phyloP scores from a whole-genome alignment of 2,797 vertebrate genomes.

The Chelon labrosus region DNA sequence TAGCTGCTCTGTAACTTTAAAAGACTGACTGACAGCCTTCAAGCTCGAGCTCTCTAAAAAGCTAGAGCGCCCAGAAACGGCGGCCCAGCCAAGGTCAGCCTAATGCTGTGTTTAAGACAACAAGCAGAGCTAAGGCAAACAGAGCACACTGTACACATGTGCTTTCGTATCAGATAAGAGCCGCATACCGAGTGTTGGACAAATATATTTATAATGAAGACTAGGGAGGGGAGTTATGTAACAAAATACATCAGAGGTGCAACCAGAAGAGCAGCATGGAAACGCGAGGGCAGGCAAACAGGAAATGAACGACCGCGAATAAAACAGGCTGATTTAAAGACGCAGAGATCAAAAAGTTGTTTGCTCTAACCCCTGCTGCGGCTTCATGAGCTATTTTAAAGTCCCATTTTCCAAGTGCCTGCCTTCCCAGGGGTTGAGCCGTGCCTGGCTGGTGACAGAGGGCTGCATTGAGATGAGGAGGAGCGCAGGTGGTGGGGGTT shows the following conservation, averaged over 20 bases:
- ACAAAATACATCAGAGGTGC: constrained; percentile 32
- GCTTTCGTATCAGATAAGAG: constrained; percentile 49
- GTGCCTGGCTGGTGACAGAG: constrained; percentile 46
- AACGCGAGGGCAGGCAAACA: constrained; percentile 20
- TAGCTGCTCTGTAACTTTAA: constrained; percentile 18
- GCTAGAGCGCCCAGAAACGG: constrained; percentile 17
- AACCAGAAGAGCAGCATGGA: constrained; percentile 5
- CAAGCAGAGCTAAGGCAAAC: constrained; percentile 68
- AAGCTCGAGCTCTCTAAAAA: constrained; percentile 40
- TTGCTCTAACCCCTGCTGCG: constrained; percentile 26
- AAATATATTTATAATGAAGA: constrained; percentile 54
- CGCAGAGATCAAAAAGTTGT: constrained; percentile 34
- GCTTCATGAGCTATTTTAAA: constrained; percentile 59
- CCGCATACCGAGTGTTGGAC: constrained; percentile 36
- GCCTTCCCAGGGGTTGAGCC: constrained; percentile 26
- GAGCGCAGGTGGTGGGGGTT: constrained; percentile 19
- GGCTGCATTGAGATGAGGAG: constrained; percentile 48
- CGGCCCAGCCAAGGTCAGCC: constrained; percentile 66
- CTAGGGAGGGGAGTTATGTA: constrained; percentile 45
- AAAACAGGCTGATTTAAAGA: constrained; percentile 30
- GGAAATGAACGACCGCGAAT: constrained; percentile 30
- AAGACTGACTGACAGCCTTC: constrained; percentile 34
- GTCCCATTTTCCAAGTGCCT: constrained; percentile 34
- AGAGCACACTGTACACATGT: constrained; percentile 42
- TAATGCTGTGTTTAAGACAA: constrained; percentile 60